A percentile compares a stretch with the other conserved stretches of the same genome.
phyloP scores from a whole-genome alignment of 1,140 invertebrate species.

The Aphelenchoides besseyi region DNA sequence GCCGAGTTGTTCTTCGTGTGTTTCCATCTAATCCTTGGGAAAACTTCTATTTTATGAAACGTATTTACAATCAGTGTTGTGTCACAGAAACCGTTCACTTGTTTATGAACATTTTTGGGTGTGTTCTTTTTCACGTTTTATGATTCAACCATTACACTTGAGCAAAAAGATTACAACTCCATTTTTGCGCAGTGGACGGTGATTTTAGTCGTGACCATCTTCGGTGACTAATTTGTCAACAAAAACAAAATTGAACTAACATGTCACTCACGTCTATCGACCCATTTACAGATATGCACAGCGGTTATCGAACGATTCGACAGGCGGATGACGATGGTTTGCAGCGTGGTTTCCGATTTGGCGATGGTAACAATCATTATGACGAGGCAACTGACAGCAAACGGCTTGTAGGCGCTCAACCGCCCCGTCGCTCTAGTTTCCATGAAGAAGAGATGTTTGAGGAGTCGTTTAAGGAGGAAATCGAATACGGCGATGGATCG shows the following conservation, averaged over 20 bases:
- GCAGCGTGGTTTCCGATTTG: neutral
- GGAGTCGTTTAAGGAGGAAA: slow-evolving; percentile 60
- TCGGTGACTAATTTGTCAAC: too few relatives aligned
- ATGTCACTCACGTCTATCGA: too few relatives aligned
- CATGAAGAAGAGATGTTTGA: slow-evolving; percentile 60
- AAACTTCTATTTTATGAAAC: neutral
- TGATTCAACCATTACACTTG: too few relatives aligned
- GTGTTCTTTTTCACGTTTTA: slow-evolving; percentile 8
- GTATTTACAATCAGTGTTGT: too few relatives aligned
- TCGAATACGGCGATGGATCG: slow-evolving; percentile 33
- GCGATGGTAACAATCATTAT: slow-evolving; percentile 6
- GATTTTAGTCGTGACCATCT: too few relatives aligned
- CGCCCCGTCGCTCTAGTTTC: slow-evolving; percentile 27
- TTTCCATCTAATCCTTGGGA: neutral
- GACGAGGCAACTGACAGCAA: slow-evolving; percentile 22
- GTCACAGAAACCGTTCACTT: too few relatives aligned
- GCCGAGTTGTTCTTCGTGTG: slow-evolving; percentile 21
- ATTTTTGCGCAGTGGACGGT: too few relatives aligned
- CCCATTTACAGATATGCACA: slow-evolving; percentile 35
- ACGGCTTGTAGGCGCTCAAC: slow-evolving; percentile 8
- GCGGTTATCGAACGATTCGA: slow-evolving; percentile 49
- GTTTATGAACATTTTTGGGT: slow-evolving; percentile 19
- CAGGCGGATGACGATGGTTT: slow-evolving; percentile 47
- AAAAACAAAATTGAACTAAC: too few relatives aligned
- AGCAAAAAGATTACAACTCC: too few relatives aligned